Percentiles rank a stretch among this genome's conserved stretches.
These are phyloP conservation scores for Bucco capensis DNA, from an alignment of 2,113 vertebrate species.

Conservation along the genomic window DNA sequence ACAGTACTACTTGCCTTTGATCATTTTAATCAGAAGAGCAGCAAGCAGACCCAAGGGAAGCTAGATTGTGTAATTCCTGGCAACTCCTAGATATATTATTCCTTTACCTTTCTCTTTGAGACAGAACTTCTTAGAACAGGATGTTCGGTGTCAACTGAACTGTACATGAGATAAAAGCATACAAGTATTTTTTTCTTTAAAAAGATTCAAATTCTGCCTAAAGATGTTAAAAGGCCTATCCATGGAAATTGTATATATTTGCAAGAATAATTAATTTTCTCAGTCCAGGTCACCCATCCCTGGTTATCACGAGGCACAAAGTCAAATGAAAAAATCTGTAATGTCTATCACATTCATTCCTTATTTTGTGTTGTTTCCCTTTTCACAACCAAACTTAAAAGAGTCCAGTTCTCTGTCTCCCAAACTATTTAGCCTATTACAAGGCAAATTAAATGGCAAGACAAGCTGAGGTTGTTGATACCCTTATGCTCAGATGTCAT, in stretches of 20 bases:
- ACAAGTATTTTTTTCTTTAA: not conserved
- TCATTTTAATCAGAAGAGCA: not conserved
- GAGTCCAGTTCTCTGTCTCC: not conserved
- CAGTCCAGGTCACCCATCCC: too few species aligned
- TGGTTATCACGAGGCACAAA: not conserved
- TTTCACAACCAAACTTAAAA: not conserved
- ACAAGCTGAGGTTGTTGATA: not conserved
- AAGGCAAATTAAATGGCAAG: not conserved
- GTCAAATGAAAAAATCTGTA: not conserved
- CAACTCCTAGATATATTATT: not conserved
- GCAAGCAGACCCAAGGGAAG: not conserved
- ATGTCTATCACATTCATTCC: not conserved
- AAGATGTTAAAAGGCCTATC: too few species aligned
- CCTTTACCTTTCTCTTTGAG: not conserved
- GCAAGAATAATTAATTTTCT: too few species aligned
- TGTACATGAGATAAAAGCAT: not conserved
- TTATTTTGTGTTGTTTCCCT: not conserved
- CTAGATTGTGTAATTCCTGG: not conserved
- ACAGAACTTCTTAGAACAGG: not conserved
- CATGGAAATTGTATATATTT: too few species aligned
- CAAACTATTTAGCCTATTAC: not conserved
- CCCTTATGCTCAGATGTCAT: rapidly evolving
- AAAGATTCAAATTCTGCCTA: not conserved
- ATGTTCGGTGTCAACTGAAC: not conserved
- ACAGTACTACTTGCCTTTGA: not conserved